Conservation (phyloP, 2,888 invertebrate genomes). For the Phalera bucephala region DNA sequence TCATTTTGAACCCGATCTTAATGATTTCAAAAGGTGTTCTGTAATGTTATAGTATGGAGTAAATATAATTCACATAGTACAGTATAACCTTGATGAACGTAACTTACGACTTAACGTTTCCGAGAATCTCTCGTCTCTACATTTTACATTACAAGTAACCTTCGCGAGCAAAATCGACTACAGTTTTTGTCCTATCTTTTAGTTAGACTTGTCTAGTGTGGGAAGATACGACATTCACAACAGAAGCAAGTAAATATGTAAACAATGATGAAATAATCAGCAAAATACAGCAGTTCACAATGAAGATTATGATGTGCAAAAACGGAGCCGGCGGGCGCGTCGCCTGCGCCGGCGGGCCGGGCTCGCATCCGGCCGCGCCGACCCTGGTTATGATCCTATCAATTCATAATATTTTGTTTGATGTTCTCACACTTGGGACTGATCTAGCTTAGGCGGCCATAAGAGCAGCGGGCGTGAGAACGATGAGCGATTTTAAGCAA, state of each 20-base stretch:
- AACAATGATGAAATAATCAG: neutral
- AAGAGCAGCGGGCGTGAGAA: slow-evolving; percentile 29
- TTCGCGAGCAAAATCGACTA: too few relatives aligned
- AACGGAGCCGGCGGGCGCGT: slow-evolving; percentile 48
- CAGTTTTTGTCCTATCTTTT: too few relatives aligned
- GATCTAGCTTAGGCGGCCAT: slow-evolving; percentile 25
- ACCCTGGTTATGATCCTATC: slow-evolving; percentile 52
- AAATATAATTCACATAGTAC: too few relatives aligned
- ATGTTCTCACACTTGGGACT: slow-evolving; percentile 64
- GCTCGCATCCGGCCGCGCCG: slow-evolving; percentile 24
- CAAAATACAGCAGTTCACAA: neutral
- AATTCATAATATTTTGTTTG: slow-evolving; percentile 73
- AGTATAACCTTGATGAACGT: too few relatives aligned
- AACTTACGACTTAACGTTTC: too few relatives aligned
- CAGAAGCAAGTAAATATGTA: neutral
- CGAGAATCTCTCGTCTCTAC: too few relatives aligned
- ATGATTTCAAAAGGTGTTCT: too few relatives aligned
- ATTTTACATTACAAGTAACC: too few relatives aligned
- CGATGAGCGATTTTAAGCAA: neutral
- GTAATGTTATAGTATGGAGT: too few relatives aligned
- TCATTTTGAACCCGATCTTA: too few relatives aligned
- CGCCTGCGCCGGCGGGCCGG: slow-evolving; percentile 43
- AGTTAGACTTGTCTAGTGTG: too few relatives aligned
- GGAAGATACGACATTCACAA: too few relatives aligned
- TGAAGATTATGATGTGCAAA: slow-evolving; percentile 24